These are phyloP conservation scores for Pinctada fucata DNA, from an alignment of 2,888 invertebrate genomes.

Conservation along the genomic window DNA sequence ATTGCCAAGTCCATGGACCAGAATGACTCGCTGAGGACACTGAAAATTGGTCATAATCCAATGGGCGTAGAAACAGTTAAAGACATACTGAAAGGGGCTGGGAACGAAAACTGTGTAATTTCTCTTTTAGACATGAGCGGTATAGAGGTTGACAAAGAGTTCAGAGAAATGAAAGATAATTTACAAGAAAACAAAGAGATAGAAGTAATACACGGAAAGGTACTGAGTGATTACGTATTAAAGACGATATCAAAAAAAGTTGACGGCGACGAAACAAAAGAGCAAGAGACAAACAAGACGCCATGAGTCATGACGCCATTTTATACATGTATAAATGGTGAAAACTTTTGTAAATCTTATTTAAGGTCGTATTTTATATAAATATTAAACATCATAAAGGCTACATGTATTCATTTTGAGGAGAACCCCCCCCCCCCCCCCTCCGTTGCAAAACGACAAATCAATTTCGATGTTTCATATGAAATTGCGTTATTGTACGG, in stretches of 20 bases:
- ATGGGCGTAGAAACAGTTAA: constrained; percentile 78
- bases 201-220: constrained; percentile 43
- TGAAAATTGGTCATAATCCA: constrained; percentile 80
- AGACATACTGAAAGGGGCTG: constrained; percentile 76
- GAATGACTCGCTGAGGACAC: constrained; percentile 76
- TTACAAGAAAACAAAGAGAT: constrained; percentile 44
- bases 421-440: no score
- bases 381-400: no score
- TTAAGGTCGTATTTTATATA: no score
- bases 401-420: no score
- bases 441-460: no score
- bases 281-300: no score
- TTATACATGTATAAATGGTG: no score
- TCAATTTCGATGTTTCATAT: no score
- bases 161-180: constrained; percentile 46
- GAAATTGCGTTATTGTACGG: no score
- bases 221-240: constrained; percentile 53
- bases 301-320: no score
- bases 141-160: constrained; percentile 61
- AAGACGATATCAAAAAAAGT: constrained; percentile 25
- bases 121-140: constrained; percentile 75
- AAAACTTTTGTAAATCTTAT: no score
- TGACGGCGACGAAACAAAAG: no score
- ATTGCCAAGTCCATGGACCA: constrained; percentile 78
- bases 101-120: constrained; percentile 73